Conservation (phyloP, 2,797 vertebrate genomes). For the Squalus acanthias region DNA sequence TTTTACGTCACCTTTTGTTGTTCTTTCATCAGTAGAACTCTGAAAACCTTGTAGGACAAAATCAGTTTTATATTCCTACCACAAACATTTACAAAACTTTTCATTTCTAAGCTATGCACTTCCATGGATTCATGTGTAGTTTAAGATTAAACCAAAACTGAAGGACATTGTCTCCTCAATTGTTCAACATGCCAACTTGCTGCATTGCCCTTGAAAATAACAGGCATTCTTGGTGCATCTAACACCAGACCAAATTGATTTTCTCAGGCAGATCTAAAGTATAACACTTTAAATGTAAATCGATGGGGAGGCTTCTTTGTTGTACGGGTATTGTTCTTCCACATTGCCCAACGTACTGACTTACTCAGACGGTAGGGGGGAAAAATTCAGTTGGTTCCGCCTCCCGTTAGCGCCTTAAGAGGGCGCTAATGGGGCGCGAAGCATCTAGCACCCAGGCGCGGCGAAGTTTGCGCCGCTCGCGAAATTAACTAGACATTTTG, state of each 20-base stretch:
- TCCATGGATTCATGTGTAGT: background rate
- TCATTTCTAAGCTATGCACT: background rate
- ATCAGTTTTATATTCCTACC: background rate
- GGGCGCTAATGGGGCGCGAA: too few relatives aligned
- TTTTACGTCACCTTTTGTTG: background rate
- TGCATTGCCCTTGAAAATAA: constrained; percentile 21
- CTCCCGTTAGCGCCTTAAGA: too few relatives aligned
- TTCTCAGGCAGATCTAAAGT: background rate
- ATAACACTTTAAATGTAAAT: constrained; percentile 13
- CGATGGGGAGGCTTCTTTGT: background rate
- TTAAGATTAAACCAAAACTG: background rate
- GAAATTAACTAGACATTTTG: too few relatives aligned
- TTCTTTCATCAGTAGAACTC: background rate
- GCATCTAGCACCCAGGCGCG: too few relatives aligned
- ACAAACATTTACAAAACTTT: background rate
- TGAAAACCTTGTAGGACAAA: background rate
- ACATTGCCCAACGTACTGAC: background rate
- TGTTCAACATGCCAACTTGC: background rate
- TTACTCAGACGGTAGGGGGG: background rate
- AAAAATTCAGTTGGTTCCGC: too few relatives aligned
- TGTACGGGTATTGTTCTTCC: background rate
- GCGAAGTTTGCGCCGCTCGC: too few relatives aligned
- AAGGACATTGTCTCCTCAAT: constrained; percentile 12
- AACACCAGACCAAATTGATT: constrained; percentile 31
- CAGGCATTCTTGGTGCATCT: background rate